Evolutionary conservation across 1,140 invertebrate genomes (phyloP).

Genomic region (Myzus persicae): DNA sequence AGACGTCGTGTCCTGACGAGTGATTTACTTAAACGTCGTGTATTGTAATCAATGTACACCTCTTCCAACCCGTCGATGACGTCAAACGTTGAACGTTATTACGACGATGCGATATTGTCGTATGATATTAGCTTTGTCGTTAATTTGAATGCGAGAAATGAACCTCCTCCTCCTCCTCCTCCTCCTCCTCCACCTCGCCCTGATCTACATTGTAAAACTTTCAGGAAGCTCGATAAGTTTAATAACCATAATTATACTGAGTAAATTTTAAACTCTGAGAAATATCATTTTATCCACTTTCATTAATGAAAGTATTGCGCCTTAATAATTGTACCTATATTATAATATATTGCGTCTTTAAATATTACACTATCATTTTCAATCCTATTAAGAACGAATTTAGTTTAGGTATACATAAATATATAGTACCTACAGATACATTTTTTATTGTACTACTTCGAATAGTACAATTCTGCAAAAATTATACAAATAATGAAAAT

Average conservation of each 20-base stretch:
- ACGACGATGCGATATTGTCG: background rate
- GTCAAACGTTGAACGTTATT: background rate
- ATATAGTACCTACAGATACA: background rate
- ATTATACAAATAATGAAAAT: background rate
- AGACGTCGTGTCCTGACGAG: no score
- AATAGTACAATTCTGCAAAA: background rate
- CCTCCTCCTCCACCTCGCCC: no score
- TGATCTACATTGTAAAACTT: background rate
- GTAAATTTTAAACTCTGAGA: background rate
- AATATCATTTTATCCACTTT: background rate
- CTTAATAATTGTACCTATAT: background rate
- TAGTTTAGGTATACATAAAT: background rate
- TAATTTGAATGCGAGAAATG: background rate
- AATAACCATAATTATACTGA: background rate
- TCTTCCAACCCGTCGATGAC: background rate
- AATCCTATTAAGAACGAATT: background rate
- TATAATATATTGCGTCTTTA: background rate
- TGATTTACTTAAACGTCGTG: background rate
- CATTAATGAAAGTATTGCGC: background rate
- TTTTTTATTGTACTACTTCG: background rate
- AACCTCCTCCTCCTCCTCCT: background rate
- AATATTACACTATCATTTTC: background rate
- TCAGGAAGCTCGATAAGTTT: background rate
- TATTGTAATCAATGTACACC: background rate
- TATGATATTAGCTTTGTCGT: background rate